Evolutionary conservation across 1,140 invertebrate species (phyloP).

Genomic region (Littorina saxatilis): DNA sequence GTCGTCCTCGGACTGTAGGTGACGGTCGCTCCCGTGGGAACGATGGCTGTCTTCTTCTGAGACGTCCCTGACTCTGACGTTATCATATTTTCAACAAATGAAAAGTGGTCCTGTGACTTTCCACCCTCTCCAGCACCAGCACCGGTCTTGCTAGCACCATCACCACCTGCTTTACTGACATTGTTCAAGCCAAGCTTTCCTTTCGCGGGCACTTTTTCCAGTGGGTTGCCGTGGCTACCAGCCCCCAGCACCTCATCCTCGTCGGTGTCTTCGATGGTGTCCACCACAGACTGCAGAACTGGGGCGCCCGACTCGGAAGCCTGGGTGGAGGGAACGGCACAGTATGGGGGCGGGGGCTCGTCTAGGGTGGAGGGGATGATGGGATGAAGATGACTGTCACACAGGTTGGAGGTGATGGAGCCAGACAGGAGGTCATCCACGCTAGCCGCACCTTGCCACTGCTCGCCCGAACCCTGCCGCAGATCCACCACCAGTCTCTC

Average conservation of each 20-base stretch:
- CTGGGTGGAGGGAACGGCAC: neutral
- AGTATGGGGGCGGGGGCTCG: neutral
- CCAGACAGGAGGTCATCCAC: constrained; percentile 16
- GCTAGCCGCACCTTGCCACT: neutral
- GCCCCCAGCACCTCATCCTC: neutral
- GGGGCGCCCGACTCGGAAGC: neutral
- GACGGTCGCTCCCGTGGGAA: neutral
- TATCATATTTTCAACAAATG: constrained; percentile 21
- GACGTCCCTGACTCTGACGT: neutral
- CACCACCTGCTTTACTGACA: neutral
- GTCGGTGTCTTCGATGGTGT: neutral
- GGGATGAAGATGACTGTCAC: neutral
- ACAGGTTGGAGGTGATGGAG: neutral
- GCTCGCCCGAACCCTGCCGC: neutral
- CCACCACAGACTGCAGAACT: constrained; percentile 19
- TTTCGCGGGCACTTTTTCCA: neutral
- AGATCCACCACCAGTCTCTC: neutral
- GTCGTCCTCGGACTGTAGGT: constrained; percentile 19
- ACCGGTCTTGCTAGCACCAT: neutral
- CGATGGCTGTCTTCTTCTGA: neutral
- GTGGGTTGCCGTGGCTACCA: neutral
- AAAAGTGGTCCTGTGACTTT: constrained; percentile 13
- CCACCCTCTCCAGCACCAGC: neutral
- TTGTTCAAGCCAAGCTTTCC: neutral
- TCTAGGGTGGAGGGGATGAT: neutral